Evolutionary conservation across 2,888 invertebrate genomes (phyloP), one percentile per base, ranked within the genome.

Genomic region (Pristionchus mayeri): DNA sequence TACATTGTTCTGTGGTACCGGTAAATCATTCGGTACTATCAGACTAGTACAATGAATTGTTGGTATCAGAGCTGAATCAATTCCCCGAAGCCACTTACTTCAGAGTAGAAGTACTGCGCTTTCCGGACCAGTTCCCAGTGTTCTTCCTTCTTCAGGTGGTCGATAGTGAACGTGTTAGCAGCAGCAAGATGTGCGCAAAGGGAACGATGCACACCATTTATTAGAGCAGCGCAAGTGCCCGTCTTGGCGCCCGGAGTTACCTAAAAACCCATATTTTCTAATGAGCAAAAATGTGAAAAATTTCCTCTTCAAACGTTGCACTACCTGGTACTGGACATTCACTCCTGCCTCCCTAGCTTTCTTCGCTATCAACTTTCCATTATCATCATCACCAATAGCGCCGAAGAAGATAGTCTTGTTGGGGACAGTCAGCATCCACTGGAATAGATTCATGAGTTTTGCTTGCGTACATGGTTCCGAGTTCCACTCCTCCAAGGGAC

Each of bases 181-280:
- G 99, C 98, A n/a, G 97, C 98, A 87, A 99, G 94, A 94, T 98
- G 96, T 2, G 99, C 98, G 93, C 97, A 97, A 30, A 99, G 94
- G 4, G 98, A 98, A 88, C 95, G 95, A 86, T 96, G 96, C 84
- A 94, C 93, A 78, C 94, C 94, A 0, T 97, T 98, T 81, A 98
- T 95, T 21, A 98, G 94, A 63, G 98, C 98, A 1, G 96, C 98
- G 94, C 99, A 99, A 0, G 97, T 98, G 83, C 98, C 98, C 18
- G 99, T 99, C 1, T 96, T 95, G 86, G 95, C 95, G 21, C 95
- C 94, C 1, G 95, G 93, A 21, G 95, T 95, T 90, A 96, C 95
- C 93, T 87, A 24, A 30, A 85, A 11, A 21, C 7, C 11, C 24
- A 57, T 57, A 57, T 24, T 24, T 21, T 44, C 6, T 44, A 44